Base-by-base conservation (phyloP, 2,113 vertebrate species). In the Tiliqua scincoides region DNA sequence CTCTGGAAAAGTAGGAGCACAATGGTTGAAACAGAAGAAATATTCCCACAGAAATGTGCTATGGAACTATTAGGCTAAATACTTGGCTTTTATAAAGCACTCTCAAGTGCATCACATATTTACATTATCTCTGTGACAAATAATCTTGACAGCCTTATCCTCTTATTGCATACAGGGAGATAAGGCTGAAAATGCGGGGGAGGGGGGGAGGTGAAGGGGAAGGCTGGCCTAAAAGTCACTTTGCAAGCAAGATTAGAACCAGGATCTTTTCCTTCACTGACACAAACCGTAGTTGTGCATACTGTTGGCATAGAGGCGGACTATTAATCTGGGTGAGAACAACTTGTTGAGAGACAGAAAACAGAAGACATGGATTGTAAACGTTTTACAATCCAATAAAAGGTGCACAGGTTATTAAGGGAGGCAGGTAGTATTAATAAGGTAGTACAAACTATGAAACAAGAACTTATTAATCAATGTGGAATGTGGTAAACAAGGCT, bases 401-500 rank as follows among this genome's bases (percentile, higher is more conserved):
- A 89, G 54, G 40, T 21, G 23, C 68, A 84, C 27, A 86, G 82
- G 52, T 73, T 0, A 1, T 35, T 81, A 88, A 57, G n/a, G 18
- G 74, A 32, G 1, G 18, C 5, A 0, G 0, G 21, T 32, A 85
- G 65, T 20, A 20, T 76, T 84, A 48, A 23, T 84, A 48, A 23
- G 32, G 6, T 32, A 89, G 82, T 0, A 81, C 1, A 82, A 74
- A 83, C 20, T 89, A 4, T 0, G 1, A 88, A 82, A 77, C 12
- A 85, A 84, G 61, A 32, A 62, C 0, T 2, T 40, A 37, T 0
- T 67, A 48, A 84, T 54, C 61, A 87, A 48, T 76, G 17, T 3
- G 73, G 84, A 88, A 63, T 20, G 62, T 81, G 70, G 7, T 65
- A 86, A 86, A 82, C 21, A 6, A 87, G 23, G 3, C 83, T 82